These are phyloP conservation scores for Mesodorylaimus sp. DNA, from an alignment of 2,888 invertebrate genomes.

Conservation along the genomic window DNA sequence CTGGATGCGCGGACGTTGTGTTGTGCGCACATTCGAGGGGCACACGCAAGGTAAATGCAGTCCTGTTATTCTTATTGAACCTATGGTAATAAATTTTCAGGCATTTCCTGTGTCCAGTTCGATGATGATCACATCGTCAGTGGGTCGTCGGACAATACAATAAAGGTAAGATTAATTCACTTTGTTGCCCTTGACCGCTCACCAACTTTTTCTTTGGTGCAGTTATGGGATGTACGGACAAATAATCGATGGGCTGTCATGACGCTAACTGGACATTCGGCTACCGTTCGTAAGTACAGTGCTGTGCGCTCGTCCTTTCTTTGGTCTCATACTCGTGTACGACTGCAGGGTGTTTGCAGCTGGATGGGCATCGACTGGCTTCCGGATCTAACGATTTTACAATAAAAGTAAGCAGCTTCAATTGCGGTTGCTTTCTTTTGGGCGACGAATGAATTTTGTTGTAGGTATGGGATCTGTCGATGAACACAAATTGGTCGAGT, in stretches of 20 bases:
- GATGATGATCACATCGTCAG: conserved; percentile 39
- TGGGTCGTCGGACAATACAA: conserved; percentile 39
- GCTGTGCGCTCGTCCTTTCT: too few relatives aligned
- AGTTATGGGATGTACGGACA: conserved; percentile 39
- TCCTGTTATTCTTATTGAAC: conserved; percentile 7
- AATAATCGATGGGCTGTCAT: conserved; percentile 39
- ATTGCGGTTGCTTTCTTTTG: not conserved
- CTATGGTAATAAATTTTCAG: conserved; percentile 16
- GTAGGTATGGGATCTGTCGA: conserved; percentile 36
- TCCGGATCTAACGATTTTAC: conserved; percentile 36
- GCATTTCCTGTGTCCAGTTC: conserved; percentile 39
- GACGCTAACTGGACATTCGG: conserved; percentile 39
- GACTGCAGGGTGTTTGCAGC: conserved; percentile 38
- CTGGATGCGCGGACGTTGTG: conserved; percentile 38
- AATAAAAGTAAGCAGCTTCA: conserved; percentile 30
- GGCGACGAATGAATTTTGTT: not conserved
- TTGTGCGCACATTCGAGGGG: conserved; percentile 39
- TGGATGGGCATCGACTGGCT: conserved; percentile 33
- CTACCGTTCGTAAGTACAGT: too few relatives aligned
- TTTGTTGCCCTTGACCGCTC: not conserved
- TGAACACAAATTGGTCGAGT: conserved; percentile 36
- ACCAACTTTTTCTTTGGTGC: conserved; percentile 5
- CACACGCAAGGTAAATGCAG: conserved; percentile 36
- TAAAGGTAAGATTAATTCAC: conserved; percentile 25
- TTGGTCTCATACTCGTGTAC: too few relatives aligned